Conservation (phyloP, 1,140 invertebrate genomes). For the Trichonephila clavipes region DNA sequence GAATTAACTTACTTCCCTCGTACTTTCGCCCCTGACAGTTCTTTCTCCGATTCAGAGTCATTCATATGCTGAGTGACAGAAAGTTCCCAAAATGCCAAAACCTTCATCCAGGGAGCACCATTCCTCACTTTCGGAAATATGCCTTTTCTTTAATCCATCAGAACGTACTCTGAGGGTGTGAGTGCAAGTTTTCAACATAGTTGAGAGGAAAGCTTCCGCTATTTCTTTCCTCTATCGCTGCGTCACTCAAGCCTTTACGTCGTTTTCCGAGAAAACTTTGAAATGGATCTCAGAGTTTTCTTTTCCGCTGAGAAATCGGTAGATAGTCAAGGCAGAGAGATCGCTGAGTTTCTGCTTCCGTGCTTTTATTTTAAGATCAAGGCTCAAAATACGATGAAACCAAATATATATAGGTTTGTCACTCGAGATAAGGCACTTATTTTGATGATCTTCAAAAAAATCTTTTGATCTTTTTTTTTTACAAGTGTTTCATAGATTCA, state of each 20-base stretch:
- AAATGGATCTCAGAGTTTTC: background rate
- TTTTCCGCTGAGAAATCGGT: background rate
- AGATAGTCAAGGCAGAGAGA: background rate
- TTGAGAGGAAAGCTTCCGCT: background rate
- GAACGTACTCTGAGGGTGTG: background rate
- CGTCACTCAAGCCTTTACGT: constrained; percentile 20
- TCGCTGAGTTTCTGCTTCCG: background rate
- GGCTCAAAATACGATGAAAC: too few species aligned
- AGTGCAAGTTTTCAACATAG: constrained; percentile 46
- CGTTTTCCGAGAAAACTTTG: background rate
- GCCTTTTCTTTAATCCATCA: constrained; percentile 57
- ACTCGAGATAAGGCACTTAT: too few species aligned
- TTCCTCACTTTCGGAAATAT: constrained; percentile 13
- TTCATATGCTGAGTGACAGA: constrained; percentile 58
- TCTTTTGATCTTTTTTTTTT: too few species aligned
- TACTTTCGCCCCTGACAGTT: constrained; percentile 40
- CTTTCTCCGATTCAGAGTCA: constrained; percentile 37
- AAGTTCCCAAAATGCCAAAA: constrained; percentile 56
- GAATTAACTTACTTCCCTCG: constrained; percentile 44
- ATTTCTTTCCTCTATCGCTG: background rate
- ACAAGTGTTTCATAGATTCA: too few species aligned
- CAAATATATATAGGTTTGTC: too few species aligned
- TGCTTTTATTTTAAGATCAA: too few species aligned
- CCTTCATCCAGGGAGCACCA: background rate
- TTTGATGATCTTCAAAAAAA: too few species aligned